Conservation (phyloP, 2,797 vertebrate genomes). For the Pygocentrus nattereri region DNA sequence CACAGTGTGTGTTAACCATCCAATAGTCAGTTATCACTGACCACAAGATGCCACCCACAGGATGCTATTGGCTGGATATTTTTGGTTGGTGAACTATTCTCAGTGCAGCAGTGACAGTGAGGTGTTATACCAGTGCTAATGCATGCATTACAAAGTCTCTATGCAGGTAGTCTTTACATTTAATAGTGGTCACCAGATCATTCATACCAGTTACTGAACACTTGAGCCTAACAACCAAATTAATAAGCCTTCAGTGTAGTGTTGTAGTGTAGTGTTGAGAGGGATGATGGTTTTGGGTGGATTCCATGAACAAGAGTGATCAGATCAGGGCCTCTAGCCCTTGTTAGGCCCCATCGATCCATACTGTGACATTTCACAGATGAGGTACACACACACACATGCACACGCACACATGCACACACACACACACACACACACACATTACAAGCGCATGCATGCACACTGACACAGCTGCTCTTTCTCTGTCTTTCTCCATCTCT, state of each 20-base stretch:
- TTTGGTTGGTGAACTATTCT: too few species aligned
- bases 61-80: too few species aligned
- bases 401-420: slow-evolving; percentile 29
- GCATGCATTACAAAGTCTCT: background rate
- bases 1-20: too few species aligned
- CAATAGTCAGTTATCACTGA: too few species aligned
- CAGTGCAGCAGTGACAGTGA: too few species aligned
- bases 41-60: too few species aligned
- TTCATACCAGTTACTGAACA: background rate
- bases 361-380: slow-evolving; percentile 81
- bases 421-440: too few species aligned
- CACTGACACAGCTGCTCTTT: slow-evolving; percentile 49
- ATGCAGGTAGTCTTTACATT: too few species aligned
- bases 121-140: background rate
- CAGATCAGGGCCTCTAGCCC: slow-evolving; percentile 78
- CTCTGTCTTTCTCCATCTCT: slow-evolving; percentile 52
- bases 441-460: slow-evolving; percentile 26
- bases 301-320: slow-evolving; percentile 49
- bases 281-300: slow-evolving; percentile 51
- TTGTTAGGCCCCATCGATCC: slow-evolving; percentile 83
- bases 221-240: background rate
- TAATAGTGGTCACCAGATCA: background rate
- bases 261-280: background rate
- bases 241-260: background rate
- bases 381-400: slow-evolving; percentile 62